A percentile compares a stretch with the other conserved stretches of the same genome.
Conservation (phyloP, 2,797 vertebrate species). For the Cryptoblepharus egeriae region DNA sequence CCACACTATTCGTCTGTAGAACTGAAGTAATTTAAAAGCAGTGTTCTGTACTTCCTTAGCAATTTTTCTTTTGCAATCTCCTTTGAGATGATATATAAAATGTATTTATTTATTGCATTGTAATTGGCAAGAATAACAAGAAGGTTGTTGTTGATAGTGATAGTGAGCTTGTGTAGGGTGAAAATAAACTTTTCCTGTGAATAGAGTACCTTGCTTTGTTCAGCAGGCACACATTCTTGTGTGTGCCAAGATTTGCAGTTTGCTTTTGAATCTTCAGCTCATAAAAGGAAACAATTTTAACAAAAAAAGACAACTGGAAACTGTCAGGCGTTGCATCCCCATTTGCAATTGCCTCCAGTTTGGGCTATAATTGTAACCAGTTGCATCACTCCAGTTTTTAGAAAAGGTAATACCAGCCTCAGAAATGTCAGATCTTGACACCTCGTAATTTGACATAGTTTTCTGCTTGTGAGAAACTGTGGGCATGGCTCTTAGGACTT, state of each 20-base stretch:
- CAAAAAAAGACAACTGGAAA: not conserved
- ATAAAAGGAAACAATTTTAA: not conserved
- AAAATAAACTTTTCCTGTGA: conserved; percentile 58
- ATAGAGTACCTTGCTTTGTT: conserved; percentile 46
- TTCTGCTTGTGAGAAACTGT: no score
- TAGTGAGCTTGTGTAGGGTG: conserved; percentile 28
- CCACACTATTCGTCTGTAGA: not conserved
- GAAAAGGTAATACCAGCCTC: not conserved
- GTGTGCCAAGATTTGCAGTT: no score
- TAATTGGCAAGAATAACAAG: conserved; percentile 49
- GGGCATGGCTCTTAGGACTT: not conserved
- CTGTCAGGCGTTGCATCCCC: not conserved
- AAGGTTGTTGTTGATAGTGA: not conserved
- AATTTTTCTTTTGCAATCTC: conserved; percentile 35
- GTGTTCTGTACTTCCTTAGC: not conserved
- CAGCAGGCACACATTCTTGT: no score
- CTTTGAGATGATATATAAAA: not conserved
- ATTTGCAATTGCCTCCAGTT: not conserved
- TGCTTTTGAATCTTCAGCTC: not conserved
- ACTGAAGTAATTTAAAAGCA: not conserved
- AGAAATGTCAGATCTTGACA: not conserved
- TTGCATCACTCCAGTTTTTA: not conserved
- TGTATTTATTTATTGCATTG: conserved; percentile 25
- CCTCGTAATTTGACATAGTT: not conserved
- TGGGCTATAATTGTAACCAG: not conserved